phyloP scores from a whole-genome alignment of 2,797 vertebrate species.

The Semotilus atromaculatus region DNA sequence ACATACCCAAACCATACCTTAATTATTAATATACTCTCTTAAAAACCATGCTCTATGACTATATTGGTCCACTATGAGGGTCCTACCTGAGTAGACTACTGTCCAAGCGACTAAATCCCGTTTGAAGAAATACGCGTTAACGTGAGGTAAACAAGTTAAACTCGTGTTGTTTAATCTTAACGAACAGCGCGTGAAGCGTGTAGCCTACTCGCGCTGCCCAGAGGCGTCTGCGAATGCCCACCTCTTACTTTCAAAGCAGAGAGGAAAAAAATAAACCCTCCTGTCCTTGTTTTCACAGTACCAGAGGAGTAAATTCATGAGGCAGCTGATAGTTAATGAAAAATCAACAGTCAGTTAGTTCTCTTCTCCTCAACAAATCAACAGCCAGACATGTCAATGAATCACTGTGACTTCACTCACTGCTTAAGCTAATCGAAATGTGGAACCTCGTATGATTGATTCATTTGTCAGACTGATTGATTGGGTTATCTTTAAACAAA shows the following conservation, averaged over 20 bases:
- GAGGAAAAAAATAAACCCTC: constrained; percentile 23
- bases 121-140: background rate
- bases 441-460: background rate
- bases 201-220: background rate
- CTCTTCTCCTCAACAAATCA: constrained; percentile 5
- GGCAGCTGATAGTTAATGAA: constrained; percentile 49
- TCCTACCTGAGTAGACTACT: constrained; percentile 28
- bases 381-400: constrained; percentile 12
- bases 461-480: constrained; percentile 32
- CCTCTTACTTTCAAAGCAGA: constrained; percentile 19
- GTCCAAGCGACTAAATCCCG: constrained; percentile 16
- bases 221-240: constrained; percentile 4
- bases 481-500: background rate
- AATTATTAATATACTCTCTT: background rate
- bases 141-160: background rate
- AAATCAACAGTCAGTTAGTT: constrained; percentile 39
- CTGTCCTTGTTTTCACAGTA: constrained; percentile 19
- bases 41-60: background rate
- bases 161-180: background rate
- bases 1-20: background rate
- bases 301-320: constrained; percentile 24
- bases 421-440: background rate
- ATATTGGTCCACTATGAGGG: background rate
- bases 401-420: background rate
- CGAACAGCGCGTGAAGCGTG: background rate